phyloP scores from a whole-genome alignment of 2,797 vertebrate species.

The Clarias fuscus region DNA sequence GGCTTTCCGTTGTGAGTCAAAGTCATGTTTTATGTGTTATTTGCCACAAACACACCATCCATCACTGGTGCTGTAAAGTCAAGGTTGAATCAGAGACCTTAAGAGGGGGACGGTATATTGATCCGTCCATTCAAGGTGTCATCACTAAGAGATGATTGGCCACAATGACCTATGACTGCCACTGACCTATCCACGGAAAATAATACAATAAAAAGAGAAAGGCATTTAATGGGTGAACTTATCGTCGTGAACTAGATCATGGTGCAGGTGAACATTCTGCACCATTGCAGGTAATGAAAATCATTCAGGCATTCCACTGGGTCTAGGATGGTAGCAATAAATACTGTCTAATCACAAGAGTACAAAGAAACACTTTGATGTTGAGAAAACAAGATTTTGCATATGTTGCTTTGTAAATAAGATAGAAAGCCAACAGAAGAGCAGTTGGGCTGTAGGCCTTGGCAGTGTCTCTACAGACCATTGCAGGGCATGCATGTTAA shows the following conservation, averaged over 20 bases:
- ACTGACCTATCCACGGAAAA: too few relatives aligned
- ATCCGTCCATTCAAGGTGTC: too few relatives aligned
- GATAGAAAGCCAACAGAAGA: not conserved
- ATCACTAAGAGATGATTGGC: too few relatives aligned
- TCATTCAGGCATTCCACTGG: not conserved
- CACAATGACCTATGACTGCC: too few relatives aligned
- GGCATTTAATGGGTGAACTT: too few relatives aligned
- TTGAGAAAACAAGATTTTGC: constrained; percentile 9
- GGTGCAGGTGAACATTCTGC: not conserved
- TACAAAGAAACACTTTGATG: constrained; percentile 1
- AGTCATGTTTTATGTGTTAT: not conserved
- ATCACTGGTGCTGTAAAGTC: not conserved
- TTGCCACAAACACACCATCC: not conserved
- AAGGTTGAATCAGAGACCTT: not conserved
- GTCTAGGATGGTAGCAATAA: not conserved
- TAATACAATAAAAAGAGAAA: too few relatives aligned
- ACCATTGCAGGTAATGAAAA: not conserved
- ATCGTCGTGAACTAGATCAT: not conserved
- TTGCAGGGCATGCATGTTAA: not conserved
- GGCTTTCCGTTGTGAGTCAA: not conserved
- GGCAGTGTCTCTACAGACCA: not conserved
- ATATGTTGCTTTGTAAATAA: constrained; percentile 36
- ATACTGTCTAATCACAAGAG: not conserved
- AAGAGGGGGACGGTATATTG: not conserved
- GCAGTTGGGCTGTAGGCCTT: not conserved